phyloP scores from a whole-genome alignment of 2,797 vertebrate genomes.

The Microchirus variegatus region DNA sequence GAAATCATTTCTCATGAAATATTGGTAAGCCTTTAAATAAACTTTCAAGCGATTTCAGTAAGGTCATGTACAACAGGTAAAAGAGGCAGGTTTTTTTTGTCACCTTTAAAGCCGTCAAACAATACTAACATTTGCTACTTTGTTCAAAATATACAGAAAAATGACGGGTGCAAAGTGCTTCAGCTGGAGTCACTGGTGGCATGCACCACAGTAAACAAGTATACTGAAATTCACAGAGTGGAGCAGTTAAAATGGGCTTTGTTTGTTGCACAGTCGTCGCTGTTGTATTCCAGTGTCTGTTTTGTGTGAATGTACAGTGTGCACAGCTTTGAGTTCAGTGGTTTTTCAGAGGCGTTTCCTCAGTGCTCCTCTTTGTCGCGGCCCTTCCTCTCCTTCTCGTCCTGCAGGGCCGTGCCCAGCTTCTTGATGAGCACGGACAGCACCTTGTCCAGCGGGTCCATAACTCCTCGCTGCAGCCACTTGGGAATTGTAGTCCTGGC shows the following conservation, averaged over 20 bases:
- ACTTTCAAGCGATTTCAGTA: constrained; percentile 56
- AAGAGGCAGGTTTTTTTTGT: constrained; percentile 45
- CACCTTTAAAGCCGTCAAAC: constrained; percentile 62
- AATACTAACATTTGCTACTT: constrained; percentile 73
- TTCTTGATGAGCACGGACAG: constrained; percentile 97
- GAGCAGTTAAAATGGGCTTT: constrained; percentile 58
- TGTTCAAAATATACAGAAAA: constrained; percentile 86
- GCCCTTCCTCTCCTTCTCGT: constrained; percentile 95
- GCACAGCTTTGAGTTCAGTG: constrained; percentile 43
- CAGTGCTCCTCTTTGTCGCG: constrained; percentile 94
- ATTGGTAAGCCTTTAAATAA: constrained; percentile 59
- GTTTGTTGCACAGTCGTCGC: constrained; percentile 74
- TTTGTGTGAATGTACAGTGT: constrained; percentile 9
- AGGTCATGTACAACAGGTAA: constrained; percentile 63
- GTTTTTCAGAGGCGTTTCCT: constrained; percentile 40
- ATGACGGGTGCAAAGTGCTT: constrained; percentile 82
- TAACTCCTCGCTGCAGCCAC: constrained; percentile 98
- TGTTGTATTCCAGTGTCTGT: constrained; percentile 69
- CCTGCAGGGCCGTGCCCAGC: constrained; percentile 93
- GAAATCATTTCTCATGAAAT: constrained; percentile 74
- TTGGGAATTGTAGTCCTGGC: constrained; percentile 99
- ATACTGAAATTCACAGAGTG: constrained; percentile 73
- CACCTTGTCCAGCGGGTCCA: constrained; percentile 99
- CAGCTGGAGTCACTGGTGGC: constrained; percentile 73
- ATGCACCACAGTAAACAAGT: constrained; percentile 83